Evolutionary conservation across 2,888 invertebrate species (phyloP).

Genomic region (Pachliopta kotzebuea): DNA sequence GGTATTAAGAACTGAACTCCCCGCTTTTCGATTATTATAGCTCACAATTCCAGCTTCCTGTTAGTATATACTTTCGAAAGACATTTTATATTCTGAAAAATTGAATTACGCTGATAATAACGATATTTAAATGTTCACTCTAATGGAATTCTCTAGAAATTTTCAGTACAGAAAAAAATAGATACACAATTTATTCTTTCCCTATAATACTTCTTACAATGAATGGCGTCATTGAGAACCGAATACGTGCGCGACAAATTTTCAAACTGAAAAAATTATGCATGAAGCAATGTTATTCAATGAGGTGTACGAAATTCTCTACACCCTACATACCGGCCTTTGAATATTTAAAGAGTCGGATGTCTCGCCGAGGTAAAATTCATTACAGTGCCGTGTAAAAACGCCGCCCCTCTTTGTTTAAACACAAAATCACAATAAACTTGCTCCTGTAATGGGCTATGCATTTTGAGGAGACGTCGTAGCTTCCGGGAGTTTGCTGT

Average conservation of each 20-base stretch:
- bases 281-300: constrained; percentile 77
- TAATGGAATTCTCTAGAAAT: too few species aligned
- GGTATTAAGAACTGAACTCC: too few species aligned
- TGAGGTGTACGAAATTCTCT: constrained; percentile 62
- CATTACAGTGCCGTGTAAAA: constrained; percentile 68
- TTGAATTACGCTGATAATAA: too few species aligned
- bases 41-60: too few species aligned
- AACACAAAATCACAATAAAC: constrained; percentile 77
- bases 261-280: constrained; percentile 59
- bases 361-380: constrained; percentile 62
- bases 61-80: too few species aligned
- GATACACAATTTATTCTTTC: background rate
- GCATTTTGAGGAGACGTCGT: constrained; percentile 59
- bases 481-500: constrained; percentile 39
- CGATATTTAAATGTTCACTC: too few species aligned
- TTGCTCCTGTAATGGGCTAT: constrained; percentile 67
- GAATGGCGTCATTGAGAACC: background rate
- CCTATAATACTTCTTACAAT: background rate
- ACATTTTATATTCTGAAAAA: too few species aligned
- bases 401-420: constrained; percentile 70
- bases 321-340: constrained; percentile 54
- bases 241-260: constrained; percentile 35
- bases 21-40: too few species aligned
- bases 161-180: background rate
- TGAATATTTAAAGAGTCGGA: constrained; percentile 68